A percentile compares a stretch with the other conserved stretches of the same genome.
Conservation (phyloP, 2,797 vertebrate species). For the Acipenser ruthenus region DNA sequence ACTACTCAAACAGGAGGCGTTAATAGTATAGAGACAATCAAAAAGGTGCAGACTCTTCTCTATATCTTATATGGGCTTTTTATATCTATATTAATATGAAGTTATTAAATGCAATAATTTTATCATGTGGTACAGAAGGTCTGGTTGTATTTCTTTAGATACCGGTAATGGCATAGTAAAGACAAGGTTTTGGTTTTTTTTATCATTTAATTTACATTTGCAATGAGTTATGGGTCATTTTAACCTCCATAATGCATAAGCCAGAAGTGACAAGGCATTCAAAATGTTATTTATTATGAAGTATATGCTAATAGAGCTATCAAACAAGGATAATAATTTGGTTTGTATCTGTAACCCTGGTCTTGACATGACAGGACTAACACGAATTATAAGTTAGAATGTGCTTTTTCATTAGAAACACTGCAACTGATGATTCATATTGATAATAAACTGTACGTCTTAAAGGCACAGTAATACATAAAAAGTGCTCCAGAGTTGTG, state of each 20-base stretch:
- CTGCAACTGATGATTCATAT: no score
- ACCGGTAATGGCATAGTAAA: neutral
- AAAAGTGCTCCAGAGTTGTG: no score
- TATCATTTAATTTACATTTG: neutral
- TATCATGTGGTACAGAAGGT: conserved; percentile 3
- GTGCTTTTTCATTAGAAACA: neutral
- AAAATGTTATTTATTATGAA: conserved; percentile 5
- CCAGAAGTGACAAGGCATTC: neutral
- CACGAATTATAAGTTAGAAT: neutral
- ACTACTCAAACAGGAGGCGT: conserved; percentile 13
- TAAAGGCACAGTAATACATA: no score
- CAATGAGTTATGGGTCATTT: conserved; percentile 5
- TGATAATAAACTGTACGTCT: no score
- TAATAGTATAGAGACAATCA: conserved; percentile 18
- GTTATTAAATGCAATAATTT: conserved; percentile 1
- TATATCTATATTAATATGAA: conserved; percentile 14
- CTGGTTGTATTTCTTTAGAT: neutral
- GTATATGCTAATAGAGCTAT: neutral
- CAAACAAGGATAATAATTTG: neutral
- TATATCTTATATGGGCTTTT: conserved; percentile 8
- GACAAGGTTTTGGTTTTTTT: neutral
- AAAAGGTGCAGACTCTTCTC: conserved; percentile 13
- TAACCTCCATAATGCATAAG: neutral
- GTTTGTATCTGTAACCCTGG: neutral
- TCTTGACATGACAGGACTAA: neutral